phyloP scores from a whole-genome alignment of 2,797 vertebrate species.

The Chrosomus eos region DNA sequence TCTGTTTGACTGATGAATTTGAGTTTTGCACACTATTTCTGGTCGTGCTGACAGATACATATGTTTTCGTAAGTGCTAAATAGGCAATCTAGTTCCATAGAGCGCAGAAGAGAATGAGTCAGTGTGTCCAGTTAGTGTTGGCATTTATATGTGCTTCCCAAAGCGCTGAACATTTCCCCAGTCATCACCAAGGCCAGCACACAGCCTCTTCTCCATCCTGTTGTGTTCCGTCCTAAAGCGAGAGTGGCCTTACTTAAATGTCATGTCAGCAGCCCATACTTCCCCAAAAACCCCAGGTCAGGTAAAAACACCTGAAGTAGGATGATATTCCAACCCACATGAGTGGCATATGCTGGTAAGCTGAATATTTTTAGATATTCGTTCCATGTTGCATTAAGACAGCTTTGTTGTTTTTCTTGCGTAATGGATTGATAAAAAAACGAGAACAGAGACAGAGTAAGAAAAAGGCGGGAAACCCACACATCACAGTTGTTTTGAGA shows the following conservation, averaged over 20 bases:
- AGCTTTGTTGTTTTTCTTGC: slow-evolving; percentile 31
- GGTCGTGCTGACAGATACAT: slow-evolving; percentile 51
- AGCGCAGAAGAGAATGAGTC: slow-evolving; percentile 50
- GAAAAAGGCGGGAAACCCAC: slow-evolving; percentile 70
- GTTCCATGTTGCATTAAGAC: slow-evolving; percentile 66
- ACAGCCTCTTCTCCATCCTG: slow-evolving; percentile 72
- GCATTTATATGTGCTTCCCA: slow-evolving; percentile 54
- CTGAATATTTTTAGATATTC: slow-evolving; percentile 70
- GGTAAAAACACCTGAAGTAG: slow-evolving; percentile 67
- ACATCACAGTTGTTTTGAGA: slow-evolving; percentile 73
- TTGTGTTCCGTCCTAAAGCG: slow-evolving; percentile 71
- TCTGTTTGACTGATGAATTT: slow-evolving; percentile 46
- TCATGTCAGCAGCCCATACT: slow-evolving; percentile 79
- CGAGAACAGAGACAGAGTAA: slow-evolving; percentile 53
- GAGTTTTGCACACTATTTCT: slow-evolving; percentile 50
- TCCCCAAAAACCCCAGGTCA: slow-evolving; percentile 76
- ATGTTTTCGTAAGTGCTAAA: slow-evolving; percentile 51
- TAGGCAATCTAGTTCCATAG: slow-evolving; percentile 53
- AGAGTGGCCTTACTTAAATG: slow-evolving; percentile 64
- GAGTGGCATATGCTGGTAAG: slow-evolving; percentile 59
- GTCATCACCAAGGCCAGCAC: slow-evolving; percentile 64
- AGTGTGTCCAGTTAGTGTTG: slow-evolving; percentile 59
- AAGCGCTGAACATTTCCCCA: slow-evolving; percentile 69
- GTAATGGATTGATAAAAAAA: slow-evolving; percentile 40
- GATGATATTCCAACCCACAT: slow-evolving; percentile 68